Percentiles rank a stretch among this genome's conserved stretches.
phyloP scores from a whole-genome alignment of 2,888 invertebrate species.

The Oconnorella tubifera region DNA sequence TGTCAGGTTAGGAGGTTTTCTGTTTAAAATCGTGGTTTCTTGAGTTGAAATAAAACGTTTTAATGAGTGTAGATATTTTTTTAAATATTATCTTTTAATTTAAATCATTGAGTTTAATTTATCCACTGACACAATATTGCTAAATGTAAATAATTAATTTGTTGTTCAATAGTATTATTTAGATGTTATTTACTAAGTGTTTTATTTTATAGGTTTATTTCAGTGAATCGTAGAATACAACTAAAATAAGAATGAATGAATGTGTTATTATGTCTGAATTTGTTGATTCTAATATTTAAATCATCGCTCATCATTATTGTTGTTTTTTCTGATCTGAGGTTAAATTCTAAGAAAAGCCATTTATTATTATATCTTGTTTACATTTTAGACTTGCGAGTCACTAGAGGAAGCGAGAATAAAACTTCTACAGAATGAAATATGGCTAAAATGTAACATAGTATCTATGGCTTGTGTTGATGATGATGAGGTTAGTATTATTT shows the following conservation, averaged over 20 bases:
- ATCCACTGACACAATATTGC: no score
- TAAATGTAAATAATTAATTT: no score
- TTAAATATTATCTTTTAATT: not conserved
- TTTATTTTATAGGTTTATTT: not conserved
- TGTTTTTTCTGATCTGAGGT: no score
- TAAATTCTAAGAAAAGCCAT: no score
- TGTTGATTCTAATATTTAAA: no score
- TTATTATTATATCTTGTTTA: no score
- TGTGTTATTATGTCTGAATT: not conserved
- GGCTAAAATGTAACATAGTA: slow-evolving; percentile 18
- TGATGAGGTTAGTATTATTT: slow-evolving; percentile 15
- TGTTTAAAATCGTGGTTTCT: not conserved
- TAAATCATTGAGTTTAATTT: not conserved
- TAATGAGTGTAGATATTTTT: not conserved
- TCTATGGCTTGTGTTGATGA: slow-evolving; percentile 18
- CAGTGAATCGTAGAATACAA: no score
- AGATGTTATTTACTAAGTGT: not conserved
- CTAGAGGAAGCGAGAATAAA: slow-evolving; percentile 19
- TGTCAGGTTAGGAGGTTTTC: slow-evolving; percentile 8
- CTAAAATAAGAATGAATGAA: not conserved
- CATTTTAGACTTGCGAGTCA: slow-evolving; percentile 18
- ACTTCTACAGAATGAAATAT: slow-evolving; percentile 17
- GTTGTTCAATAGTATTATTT: not conserved
- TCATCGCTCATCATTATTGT: no score
- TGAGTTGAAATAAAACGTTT: no score